Conservation (phyloP, 2,888 invertebrate species). For the Oligia latruncula region DNA sequence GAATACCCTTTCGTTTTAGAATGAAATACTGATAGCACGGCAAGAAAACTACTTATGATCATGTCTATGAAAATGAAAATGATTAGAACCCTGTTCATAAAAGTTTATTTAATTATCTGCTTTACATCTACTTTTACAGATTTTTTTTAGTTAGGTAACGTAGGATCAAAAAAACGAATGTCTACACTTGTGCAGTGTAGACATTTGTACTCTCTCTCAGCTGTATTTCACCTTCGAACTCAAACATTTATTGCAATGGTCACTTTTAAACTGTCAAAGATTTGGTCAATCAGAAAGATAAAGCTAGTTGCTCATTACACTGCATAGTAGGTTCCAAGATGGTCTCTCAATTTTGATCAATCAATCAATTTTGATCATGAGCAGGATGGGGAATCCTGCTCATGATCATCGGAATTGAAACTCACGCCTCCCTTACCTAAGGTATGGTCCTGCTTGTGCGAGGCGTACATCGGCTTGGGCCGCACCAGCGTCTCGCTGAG, state of each 20-base stretch:
- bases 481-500: constrained; percentile 81
- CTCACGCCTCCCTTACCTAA: constrained; percentile 72
- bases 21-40: background rate
- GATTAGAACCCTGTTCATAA: background rate
- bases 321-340: background rate
- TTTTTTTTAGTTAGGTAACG: background rate
- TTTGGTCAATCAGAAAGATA: background rate
- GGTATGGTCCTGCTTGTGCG: constrained; percentile 77
- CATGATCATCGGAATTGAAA: too few relatives aligned
- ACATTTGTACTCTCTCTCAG: too few relatives aligned
- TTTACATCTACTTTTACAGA: background rate
- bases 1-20: background rate
- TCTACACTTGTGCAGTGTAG: too few relatives aligned
- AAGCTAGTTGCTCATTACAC: background rate
- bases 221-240: background rate
- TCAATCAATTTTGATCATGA: too few relatives aligned
- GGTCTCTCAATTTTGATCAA: too few relatives aligned
- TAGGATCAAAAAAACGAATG: background rate
- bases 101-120: background rate
- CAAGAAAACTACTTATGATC: background rate
- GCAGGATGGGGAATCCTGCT: too few relatives aligned
- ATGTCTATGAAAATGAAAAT: background rate
- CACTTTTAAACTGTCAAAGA: background rate
- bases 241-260: background rate
- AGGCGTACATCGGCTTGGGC: constrained; percentile 74